A percentile compares a stretch with the other conserved stretches of the same genome.
Conservation (phyloP, 2,888 invertebrate species). For the Scaptomyza cyrtandrae region DNA sequence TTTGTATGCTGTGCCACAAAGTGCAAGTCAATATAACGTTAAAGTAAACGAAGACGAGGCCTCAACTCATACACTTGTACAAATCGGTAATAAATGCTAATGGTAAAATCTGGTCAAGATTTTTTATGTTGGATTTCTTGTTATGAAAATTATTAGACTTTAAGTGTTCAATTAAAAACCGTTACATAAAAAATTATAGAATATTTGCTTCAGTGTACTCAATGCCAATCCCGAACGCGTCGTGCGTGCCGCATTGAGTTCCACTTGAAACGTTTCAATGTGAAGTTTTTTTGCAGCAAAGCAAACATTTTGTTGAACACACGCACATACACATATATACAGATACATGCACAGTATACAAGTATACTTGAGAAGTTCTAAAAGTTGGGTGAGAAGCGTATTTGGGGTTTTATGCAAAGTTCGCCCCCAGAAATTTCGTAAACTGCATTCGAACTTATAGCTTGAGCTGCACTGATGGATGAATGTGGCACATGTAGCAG, state of each 20-base stretch:
- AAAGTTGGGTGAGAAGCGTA: slow-evolving; percentile 25
- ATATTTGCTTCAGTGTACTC: slow-evolving; percentile 3
- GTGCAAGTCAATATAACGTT: slow-evolving; percentile 73
- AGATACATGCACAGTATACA: slow-evolving; percentile 1
- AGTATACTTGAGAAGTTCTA: slow-evolving; percentile 18
- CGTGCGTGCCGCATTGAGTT: slow-evolving; percentile 44
- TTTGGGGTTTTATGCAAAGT: slow-evolving; percentile 68
- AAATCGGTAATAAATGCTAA: background rate
- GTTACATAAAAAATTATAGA: background rate
- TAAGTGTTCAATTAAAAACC: no score
- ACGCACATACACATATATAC: background rate
- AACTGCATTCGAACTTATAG: slow-evolving; percentile 51
- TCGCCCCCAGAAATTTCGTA: slow-evolving; percentile 51
- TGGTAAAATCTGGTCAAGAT: no score
- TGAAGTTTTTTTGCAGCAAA: slow-evolving; percentile 46
- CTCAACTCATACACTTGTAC: background rate
- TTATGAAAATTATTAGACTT: no score
- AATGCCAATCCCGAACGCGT: slow-evolving; percentile 56
- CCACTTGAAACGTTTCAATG: slow-evolving; percentile 31
- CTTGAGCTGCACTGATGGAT: slow-evolving; percentile 38
- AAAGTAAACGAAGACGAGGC: slow-evolving; percentile 24
- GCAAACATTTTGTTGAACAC: slow-evolving; percentile 9
- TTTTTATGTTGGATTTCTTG: no score
- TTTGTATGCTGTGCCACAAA: slow-evolving; percentile 71
- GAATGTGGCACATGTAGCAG: slow-evolving; percentile 30